Evolutionary conservation across 2,888 invertebrate species (phyloP), one percentile per base, ranked within the genome.

Genomic region (Malthinus flaveolus): DNA sequence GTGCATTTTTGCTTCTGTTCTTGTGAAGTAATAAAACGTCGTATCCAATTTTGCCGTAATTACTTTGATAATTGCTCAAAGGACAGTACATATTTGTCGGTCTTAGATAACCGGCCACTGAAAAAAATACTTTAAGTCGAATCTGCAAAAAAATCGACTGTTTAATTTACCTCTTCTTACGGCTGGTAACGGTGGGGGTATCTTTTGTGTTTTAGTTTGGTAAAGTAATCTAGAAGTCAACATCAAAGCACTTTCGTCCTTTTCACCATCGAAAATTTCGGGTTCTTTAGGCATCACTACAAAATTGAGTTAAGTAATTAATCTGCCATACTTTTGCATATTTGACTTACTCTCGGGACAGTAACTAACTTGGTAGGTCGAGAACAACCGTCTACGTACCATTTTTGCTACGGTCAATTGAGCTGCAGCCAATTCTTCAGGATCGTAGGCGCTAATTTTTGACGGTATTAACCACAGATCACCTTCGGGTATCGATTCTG

Each of bases 151-250:
- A 3, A 12, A 7, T 12, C 4, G n/a, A n/a, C n/a, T n/a, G n/a
- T n/a, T n/a, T 23, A 23, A 52, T 60, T 61, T 57, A 65, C 65
- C 3, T 55, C 63, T 61, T 35, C 60, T 57, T n/a, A 55, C 8
- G n/a, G 49, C 56, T 32, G 63, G 58, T 39, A 65, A 32, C 1
- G 65, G 65, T 32, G 62, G 62, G 36, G 62, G 44, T 31, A 65
- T 63, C 44, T 59, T 56, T 47, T 60, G 46, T 7, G 49, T 62
- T 45, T 42, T 56, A 6, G 59, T 45, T 6, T 36, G 45, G 12
- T 59, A 63, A 1, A 63, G 11, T n/a, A 37, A 42, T 48, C 49
- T 52, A 35, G 63, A 42, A 13, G 23, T 42, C 8, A 15, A 13
- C 39, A 42, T 42, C 12, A 42, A 9, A 5, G 39, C 15, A 42